phyloP scores from a whole-genome alignment of 1,140 invertebrate species.

The Lethrus apterus region DNA sequence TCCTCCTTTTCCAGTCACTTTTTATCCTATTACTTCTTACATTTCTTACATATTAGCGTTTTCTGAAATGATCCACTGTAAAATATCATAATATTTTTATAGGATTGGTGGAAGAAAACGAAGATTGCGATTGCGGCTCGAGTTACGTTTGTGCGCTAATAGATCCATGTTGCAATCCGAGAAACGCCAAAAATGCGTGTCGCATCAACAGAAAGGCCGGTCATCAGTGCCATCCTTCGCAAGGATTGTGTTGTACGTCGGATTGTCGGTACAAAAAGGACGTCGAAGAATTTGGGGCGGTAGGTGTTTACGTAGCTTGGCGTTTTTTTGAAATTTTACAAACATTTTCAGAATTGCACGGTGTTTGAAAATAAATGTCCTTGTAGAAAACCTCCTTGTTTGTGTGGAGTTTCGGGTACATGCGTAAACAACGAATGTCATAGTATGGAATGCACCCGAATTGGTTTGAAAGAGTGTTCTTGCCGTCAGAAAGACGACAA shows the following conservation, averaged over 20 bases:
- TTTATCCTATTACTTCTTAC: too few relatives aligned
- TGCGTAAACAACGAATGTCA: conserved; percentile 22
- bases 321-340: conserved; percentile 10
- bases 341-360: conserved; percentile 20
- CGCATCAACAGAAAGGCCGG: conserved; percentile 22
- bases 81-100: conserved; percentile 4
- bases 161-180: conserved; percentile 26
- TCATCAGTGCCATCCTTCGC: conserved; percentile 44
- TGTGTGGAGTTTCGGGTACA: conserved; percentile 23
- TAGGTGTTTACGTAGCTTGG: conserved; percentile 1
- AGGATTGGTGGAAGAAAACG: conserved; percentile 25
- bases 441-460: conserved; percentile 25
- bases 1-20: too few relatives aligned
- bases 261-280: conserved; percentile 39
- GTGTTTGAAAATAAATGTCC: conserved; percentile 23
- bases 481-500: conserved; percentile 6
- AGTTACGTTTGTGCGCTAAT: conserved; percentile 18
- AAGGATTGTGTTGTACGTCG: conserved; percentile 42
- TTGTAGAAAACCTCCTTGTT: conserved; percentile 17
- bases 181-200: conserved; percentile 17
- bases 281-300: conserved; percentile 32
- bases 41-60: too few relatives aligned
- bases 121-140: conserved; percentile 30
- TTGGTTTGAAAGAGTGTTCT: conserved; percentile 22
- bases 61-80: background rate